Evolutionary conservation across 2,888 invertebrate species (phyloP).

Genomic region (Drosophila villosipedis): DNA sequence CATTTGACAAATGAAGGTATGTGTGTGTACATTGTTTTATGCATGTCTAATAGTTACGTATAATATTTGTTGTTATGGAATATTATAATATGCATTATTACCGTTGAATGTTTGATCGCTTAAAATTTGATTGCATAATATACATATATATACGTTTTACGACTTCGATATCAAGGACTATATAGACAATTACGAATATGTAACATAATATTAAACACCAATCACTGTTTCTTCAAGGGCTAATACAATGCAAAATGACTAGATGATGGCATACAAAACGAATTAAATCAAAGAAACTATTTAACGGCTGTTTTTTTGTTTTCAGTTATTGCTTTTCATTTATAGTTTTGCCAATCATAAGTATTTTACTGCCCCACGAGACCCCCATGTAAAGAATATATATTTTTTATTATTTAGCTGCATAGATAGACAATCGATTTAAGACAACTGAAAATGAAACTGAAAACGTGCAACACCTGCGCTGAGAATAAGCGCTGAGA

Average conservation of each 20-base stretch:
- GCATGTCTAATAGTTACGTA: constrained; percentile 65
- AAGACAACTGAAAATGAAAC: constrained; percentile 66
- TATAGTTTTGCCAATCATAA: constrained; percentile 55
- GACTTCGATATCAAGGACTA: constrained; percentile 77
- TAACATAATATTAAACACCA: constrained; percentile 84
- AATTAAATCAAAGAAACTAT: constrained; percentile 51
- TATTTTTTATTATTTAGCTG: constrained; percentile 4
- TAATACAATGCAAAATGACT: constrained; percentile 78
- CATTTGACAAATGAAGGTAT: constrained; percentile 43
- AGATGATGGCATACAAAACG: constrained; percentile 77
- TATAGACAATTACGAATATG: constrained; percentile 81
- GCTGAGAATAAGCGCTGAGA: constrained; percentile 49
- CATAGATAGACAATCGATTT: constrained; percentile 9
- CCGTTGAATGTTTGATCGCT: constrained; percentile 64
- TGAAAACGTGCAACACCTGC: constrained; percentile 83
- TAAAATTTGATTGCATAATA: constrained; percentile 62
- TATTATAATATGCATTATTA: constrained; percentile 72
- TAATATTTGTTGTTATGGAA: constrained; percentile 43
- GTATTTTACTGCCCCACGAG: constrained; percentile 27
- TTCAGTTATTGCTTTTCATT: constrained; percentile 26
- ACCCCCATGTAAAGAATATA: constrained; percentile 20
- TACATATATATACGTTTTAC: constrained; percentile 71
- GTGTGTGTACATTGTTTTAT: constrained; percentile 66
- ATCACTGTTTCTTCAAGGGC: constrained; percentile 82
- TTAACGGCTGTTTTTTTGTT: neutral